A percentile compares a stretch with the other conserved stretches of the same genome.
These are phyloP conservation scores for Drepanosiphum platanoidis DNA, from an alignment of 2,888 invertebrate genomes.

Conservation along the genomic window DNA sequence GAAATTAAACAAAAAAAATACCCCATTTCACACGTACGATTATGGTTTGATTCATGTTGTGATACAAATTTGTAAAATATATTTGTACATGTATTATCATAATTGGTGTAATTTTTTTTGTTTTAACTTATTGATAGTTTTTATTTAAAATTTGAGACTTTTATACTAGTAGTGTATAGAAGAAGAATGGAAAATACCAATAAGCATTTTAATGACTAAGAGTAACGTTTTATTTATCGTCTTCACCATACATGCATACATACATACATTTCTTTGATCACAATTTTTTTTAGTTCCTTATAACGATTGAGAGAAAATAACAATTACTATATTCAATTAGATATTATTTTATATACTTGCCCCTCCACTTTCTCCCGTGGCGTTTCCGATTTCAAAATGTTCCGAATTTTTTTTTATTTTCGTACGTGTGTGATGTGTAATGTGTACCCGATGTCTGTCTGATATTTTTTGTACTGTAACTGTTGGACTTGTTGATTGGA, in stretches of 20 bases:
- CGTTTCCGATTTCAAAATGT: conserved; percentile 22
- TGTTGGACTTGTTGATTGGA: conserved; percentile 9
- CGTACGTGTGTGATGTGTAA: background rate
- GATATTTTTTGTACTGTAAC: conserved; percentile 11
- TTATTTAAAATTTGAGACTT: conserved; percentile 35
- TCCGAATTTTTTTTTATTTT: background rate
- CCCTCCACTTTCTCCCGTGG: background rate
- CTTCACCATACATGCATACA: background rate
- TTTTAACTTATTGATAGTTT: conserved; percentile 13
- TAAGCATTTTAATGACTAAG: background rate
- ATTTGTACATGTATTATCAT: background rate
- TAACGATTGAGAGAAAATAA: background rate
- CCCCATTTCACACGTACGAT: background rate
- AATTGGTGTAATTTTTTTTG: background rate
- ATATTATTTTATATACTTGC: too few relatives aligned
- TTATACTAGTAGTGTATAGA: conserved; percentile 16
- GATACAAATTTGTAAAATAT: background rate
- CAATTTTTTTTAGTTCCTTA: conserved; percentile 44
- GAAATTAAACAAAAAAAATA: background rate
- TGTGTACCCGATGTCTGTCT: background rate
- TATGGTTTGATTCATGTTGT: background rate
- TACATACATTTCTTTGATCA: background rate
- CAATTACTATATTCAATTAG: too few relatives aligned
- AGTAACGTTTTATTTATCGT: background rate
- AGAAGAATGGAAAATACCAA: background rate